A percentile compares a stretch with the other conserved stretches of the same genome.
phyloP scores from a whole-genome alignment of 2,113 vertebrate genomes.

The Ochotona princeps region DNA sequence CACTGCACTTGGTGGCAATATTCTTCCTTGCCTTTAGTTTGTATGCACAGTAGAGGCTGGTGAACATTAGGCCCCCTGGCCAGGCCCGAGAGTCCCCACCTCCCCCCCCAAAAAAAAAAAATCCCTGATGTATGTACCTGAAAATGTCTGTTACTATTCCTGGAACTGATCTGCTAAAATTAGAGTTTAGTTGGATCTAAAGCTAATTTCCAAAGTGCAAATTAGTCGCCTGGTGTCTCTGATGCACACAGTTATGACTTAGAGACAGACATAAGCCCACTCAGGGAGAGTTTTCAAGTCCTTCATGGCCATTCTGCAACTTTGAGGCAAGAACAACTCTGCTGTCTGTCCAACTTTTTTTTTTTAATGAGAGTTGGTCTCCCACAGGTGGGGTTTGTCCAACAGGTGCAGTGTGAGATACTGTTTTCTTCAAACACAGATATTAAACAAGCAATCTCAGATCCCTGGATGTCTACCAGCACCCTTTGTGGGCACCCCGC shows the following conservation, averaged over 20 bases:
- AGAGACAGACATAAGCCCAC: constrained; percentile 4
- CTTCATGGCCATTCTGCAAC: background rate
- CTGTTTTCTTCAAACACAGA: constrained; percentile 23
- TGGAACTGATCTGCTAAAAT: constrained; percentile 55
- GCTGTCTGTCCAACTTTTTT: background rate
- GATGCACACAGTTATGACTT: constrained; percentile 31
- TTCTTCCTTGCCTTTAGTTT: background rate
- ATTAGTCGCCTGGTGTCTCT: background rate
- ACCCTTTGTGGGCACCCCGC: constrained; percentile 6
- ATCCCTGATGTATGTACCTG: background rate
- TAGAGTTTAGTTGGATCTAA: constrained; percentile 55
- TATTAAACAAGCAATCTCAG: background rate
- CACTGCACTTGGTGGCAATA: background rate
- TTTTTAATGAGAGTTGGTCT: constrained; percentile 30
- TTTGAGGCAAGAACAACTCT: constrained; percentile 22
- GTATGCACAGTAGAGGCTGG: background rate
- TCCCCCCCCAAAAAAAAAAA: no score
- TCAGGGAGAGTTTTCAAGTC: constrained; percentile 44
- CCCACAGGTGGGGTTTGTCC: constrained; percentile 32
- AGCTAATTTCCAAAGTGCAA: constrained; percentile 31
- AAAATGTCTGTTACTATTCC: background rate
- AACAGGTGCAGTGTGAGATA: background rate
- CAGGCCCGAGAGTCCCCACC: background rate
- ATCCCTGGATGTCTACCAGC: background rate
- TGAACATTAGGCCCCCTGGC: constrained; percentile 1